Evolutionary conservation across 2,113 vertebrate species (phyloP).

Genomic region (Psophia crepitans): DNA sequence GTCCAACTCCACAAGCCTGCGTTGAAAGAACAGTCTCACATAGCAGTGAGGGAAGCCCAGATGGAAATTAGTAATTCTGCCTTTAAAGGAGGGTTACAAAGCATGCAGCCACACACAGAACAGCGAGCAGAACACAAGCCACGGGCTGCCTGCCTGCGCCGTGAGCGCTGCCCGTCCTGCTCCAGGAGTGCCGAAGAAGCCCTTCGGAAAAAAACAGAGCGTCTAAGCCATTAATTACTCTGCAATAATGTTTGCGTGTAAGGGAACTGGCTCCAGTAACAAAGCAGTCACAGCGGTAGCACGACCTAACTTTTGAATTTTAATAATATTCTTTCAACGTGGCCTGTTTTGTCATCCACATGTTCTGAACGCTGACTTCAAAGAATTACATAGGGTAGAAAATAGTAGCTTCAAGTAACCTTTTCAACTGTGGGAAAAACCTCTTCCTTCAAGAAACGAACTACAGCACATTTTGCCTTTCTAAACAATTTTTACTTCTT

Average conservation of each 20-base stretch:
- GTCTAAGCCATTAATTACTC: not conserved
- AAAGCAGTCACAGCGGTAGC: not conserved
- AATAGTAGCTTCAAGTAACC: not conserved
- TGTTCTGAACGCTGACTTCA: not conserved
- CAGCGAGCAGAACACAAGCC: not conserved
- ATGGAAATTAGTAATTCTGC: slow-evolving; percentile 31
- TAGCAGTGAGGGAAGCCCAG: not conserved
- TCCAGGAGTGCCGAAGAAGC: not conserved
- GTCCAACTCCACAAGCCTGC: not conserved
- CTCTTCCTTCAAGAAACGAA: not conserved
- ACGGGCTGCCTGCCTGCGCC: not conserved
- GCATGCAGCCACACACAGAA: slow-evolving; percentile 47
- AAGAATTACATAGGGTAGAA: not conserved
- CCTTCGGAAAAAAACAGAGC: not conserved
- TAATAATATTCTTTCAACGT: not conserved
- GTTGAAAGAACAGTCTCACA: not conserved
- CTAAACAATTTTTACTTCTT: not conserved
- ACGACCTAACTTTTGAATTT: not conserved
- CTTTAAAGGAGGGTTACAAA: slow-evolving; percentile 11
- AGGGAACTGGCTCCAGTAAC: not conserved
- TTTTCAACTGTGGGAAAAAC: slow-evolving; percentile 10
- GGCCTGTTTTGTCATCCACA: not conserved
- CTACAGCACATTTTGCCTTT: not conserved
- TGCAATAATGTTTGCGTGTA: not conserved
- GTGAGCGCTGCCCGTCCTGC: not conserved